These are phyloP conservation scores for Drosophila lacertosa DNA, from an alignment of 1,140 invertebrate genomes.

Conservation along the genomic window DNA sequence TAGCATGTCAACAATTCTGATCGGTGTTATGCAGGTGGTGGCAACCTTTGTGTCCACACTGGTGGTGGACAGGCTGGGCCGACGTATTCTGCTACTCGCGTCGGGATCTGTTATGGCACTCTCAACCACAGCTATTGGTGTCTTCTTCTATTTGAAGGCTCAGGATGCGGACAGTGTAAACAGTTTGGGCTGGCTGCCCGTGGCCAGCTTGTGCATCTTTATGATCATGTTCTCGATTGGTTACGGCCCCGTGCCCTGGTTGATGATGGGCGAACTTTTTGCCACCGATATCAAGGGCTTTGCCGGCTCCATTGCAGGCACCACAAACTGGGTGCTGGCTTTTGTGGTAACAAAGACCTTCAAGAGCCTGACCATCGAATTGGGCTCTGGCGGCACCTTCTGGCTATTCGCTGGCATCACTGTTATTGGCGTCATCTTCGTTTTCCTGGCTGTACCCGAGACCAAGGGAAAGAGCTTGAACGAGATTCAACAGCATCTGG, in stretches of 20 bases:
- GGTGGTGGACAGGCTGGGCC: constrained; percentile 91
- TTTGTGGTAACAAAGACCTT: constrained; percentile 94
- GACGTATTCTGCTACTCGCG: constrained; percentile 88
- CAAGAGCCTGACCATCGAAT: constrained; percentile 85
- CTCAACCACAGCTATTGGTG: constrained; percentile 86
- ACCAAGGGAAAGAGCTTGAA: constrained; percentile 95
- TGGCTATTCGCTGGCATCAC: constrained; percentile 92
- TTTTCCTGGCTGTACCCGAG: constrained; percentile 92
- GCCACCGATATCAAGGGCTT: constrained; percentile 91
- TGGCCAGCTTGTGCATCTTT: constrained; percentile 89
- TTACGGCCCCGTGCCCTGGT: constrained; percentile 91
- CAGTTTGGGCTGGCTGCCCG: constrained; percentile 88
- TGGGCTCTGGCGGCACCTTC: constrained; percentile 89
- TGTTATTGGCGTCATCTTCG: constrained; percentile 88
- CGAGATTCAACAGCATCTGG: constrained; percentile 90
- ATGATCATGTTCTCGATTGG: constrained; percentile 91
- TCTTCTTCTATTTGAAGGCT: constrained; percentile 87
- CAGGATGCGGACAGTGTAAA: constrained; percentile 84
- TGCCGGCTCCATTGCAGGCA: constrained; percentile 89
- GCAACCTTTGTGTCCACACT: constrained; percentile 89
- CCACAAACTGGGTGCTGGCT: constrained; percentile 91
- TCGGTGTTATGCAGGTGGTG: constrained; percentile 91
- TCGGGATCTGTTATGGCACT: constrained; percentile 88
- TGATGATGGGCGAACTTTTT: constrained; percentile 91
- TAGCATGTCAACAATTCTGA: constrained; percentile 88